Percentiles rank a stretch among this genome's conserved stretches.
These are phyloP conservation scores for Casuarius casuarius DNA, from an alignment of 2,113 vertebrate species.

Conservation along the genomic window DNA sequence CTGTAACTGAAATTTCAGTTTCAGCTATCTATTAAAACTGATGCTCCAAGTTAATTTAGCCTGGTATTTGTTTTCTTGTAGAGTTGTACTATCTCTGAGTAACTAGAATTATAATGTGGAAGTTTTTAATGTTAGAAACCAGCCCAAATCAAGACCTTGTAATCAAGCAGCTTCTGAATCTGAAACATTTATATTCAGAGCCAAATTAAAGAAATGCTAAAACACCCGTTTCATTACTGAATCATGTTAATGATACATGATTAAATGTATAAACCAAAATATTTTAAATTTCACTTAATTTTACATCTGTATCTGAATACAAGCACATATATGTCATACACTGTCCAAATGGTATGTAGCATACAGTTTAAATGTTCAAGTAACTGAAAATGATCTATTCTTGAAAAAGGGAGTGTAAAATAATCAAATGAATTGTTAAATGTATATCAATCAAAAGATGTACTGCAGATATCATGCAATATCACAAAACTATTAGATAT, in stretches of 20 bases:
- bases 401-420: background rate
- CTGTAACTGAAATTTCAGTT: background rate
- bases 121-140: background rate
- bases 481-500: background rate
- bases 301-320: background rate
- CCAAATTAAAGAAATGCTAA: background rate
- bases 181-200: background rate
- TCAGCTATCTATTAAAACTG: background rate
- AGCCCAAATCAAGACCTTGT: background rate
- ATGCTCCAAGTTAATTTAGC: background rate
- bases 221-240: background rate
- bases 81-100: background rate
- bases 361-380: background rate
- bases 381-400: background rate
- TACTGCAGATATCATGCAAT: background rate
- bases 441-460: background rate
- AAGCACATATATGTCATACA: background rate
- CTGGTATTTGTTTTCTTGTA: background rate
- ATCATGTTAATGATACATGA: background rate
- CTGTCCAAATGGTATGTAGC: background rate
- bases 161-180: background rate
- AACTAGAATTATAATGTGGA: background rate
- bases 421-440: background rate
- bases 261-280: background rate
- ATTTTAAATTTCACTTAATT: background rate